Conservation (phyloP, 1,140 invertebrate species). For the Pogonognathellus flavescens region DNA sequence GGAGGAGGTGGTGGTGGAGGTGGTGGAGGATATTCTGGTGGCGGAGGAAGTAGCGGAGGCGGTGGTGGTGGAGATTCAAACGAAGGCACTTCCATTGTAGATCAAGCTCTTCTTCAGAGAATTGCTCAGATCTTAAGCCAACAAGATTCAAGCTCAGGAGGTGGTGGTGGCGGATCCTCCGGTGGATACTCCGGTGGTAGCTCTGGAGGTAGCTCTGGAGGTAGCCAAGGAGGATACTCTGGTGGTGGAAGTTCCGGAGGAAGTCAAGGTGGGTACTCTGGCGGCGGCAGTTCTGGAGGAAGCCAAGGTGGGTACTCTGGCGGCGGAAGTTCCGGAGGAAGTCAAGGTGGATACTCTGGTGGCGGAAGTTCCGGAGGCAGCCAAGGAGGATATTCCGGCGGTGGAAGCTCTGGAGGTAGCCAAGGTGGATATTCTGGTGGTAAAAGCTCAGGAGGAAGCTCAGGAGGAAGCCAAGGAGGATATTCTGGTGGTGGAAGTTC, state of each 20-base stretch:
- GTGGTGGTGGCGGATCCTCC: not conserved
- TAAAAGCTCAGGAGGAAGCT: not conserved
- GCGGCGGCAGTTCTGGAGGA: not conserved
- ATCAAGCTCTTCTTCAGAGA: slow-evolving; percentile 29
- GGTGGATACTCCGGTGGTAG: slow-evolving; percentile 16
- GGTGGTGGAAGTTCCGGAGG: not conserved
- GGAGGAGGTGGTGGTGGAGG: not conserved
- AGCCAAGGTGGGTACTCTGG: slow-evolving; percentile 15
- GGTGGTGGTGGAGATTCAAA: slow-evolving; percentile 26
- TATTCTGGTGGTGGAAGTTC: slow-evolving; percentile 12
- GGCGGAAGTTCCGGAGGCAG: not conserved
- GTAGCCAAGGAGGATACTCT: not conserved
- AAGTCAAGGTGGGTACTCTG: not conserved
- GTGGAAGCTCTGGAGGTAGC: not conserved
- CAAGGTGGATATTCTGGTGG: not conserved
- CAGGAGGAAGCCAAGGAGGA: not conserved
- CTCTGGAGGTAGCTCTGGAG: not conserved
- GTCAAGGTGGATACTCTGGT: not conserved
- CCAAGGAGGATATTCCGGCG: not conserved
- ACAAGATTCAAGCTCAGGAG: slow-evolving; percentile 27
- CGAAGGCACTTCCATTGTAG: slow-evolving; percentile 38
- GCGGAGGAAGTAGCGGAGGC: not conserved
- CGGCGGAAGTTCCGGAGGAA: not conserved
- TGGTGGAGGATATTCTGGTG: not conserved
- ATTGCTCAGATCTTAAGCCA: slow-evolving; percentile 34